Evolutionary conservation across 2,797 vertebrate species (phyloP).

Genomic region (Pipistrellus nathusii): DNA sequence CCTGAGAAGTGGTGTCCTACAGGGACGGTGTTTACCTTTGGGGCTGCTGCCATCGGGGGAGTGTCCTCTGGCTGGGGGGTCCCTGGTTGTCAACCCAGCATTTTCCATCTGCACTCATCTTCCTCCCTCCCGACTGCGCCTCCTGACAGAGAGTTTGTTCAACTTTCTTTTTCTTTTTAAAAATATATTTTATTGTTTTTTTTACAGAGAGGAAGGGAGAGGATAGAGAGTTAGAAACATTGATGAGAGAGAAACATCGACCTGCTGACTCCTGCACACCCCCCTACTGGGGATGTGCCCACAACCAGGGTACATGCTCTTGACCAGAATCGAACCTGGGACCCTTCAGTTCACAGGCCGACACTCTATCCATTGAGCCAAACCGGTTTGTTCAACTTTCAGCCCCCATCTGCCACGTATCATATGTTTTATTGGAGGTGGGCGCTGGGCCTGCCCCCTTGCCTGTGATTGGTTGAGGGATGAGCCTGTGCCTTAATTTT

Average conservation of each 20-base stretch:
- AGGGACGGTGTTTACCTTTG: neutral
- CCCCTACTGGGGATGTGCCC: too few relatives aligned
- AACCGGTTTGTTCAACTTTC: neutral
- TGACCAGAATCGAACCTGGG: too few relatives aligned
- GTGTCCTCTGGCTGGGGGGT: neutral
- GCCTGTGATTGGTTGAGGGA: slow-evolving; percentile 5
- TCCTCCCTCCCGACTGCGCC: neutral
- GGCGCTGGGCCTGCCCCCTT: neutral
- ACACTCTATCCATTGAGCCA: too few relatives aligned
- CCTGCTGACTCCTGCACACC: too few relatives aligned
- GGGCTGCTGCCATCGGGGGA: neutral
- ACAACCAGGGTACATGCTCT: too few relatives aligned
- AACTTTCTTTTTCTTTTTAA: too few relatives aligned
- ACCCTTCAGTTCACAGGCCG: too few relatives aligned
- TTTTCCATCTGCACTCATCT: neutral
- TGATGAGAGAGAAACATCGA: too few relatives aligned
- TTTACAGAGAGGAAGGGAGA: too few relatives aligned
- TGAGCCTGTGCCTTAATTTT: neutral
- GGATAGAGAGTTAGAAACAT: too few relatives aligned
- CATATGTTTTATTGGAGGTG: neutral
- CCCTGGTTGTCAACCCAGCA: neutral
- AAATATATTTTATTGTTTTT: too few relatives aligned
- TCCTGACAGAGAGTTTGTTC: neutral
- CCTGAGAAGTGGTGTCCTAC: neutral
- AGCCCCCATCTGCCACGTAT: fast-evolving